Conservation (phyloP, 2,888 invertebrate genomes). For the Plebejus anna region DNA sequence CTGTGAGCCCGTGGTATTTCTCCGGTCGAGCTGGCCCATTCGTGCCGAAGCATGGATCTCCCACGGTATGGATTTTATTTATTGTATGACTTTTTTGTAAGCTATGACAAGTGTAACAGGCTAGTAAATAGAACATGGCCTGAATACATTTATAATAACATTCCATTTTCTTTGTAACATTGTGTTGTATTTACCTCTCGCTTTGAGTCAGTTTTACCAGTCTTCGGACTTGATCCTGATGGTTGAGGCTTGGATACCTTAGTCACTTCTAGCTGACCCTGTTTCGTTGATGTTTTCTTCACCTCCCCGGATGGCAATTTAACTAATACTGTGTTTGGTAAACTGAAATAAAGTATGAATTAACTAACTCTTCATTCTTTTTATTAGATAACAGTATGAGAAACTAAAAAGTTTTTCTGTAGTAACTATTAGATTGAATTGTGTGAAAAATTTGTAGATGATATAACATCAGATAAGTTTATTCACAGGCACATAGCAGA, state of each 20-base stretch:
- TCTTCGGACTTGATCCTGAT: constrained; percentile 53
- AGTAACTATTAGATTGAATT: no score
- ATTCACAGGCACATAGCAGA: no score
- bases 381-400: not conserved
- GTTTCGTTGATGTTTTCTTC: constrained; percentile 62
- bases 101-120: no score
- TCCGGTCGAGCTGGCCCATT: no score
- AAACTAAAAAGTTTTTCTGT: no score
- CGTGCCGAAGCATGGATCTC: no score
- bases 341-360: constrained; percentile 48
- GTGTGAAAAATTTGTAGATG: no score
- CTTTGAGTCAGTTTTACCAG: constrained; percentile 55
- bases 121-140: no score
- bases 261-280: constrained; percentile 67
- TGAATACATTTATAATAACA: not conserved
- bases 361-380: not conserved
- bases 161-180: not conserved
- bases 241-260: constrained; percentile 63
- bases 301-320: constrained; percentile 70
- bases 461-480: no score
- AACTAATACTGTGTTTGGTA: constrained; percentile 71
- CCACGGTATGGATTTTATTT: no score
- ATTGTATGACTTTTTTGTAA: no score
- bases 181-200: constrained; percentile 58
- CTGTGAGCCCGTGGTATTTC: no score